Evolutionary conservation across 2,888 invertebrate species (phyloP), one percentile per base, ranked within the genome.

Genomic region (Alitta virens): DNA sequence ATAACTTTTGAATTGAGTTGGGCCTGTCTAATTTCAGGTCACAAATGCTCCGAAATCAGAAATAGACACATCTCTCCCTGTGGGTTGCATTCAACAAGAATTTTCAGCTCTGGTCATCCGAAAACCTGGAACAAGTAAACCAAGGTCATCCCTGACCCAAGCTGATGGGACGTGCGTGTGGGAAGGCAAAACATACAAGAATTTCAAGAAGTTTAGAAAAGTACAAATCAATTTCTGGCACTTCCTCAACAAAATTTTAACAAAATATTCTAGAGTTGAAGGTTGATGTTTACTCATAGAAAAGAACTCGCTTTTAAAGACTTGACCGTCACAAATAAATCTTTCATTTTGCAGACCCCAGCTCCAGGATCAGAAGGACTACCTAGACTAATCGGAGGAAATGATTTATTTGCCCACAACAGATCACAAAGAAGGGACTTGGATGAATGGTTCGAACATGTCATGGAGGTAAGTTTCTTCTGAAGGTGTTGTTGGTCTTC

Each of bases 131-230:
- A n/a, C n/a, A 21, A 46, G 9, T n/a, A 46, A 46, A 21, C 12
- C 33, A 12, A 5, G 33, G 12, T 5, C 33, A 7, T 33, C 33
- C 12, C 12, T 33, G 33, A 46, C 46, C 3, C 18, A 46, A 7
- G 21, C n/a, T 21, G 18, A 46, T n/a, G 46, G 21, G 7, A 18
- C 46, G 3, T 18, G 18, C n/a, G 18, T n/a, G n/a, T 46, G 46
- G 46, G n/a, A 46, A 5, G 46, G 46, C 7, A n/a, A 21, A n/a
- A 21, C 21, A 21, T 5, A 12, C 46, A 46, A 46, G 46, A 46
- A 46, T n/a, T 46, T 46, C 46, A 46, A 46, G 46, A 46, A 46
- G n/a, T 46, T 46, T 16, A 46, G 46, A 46, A 46, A 46, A 21
- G 46, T 46, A 21, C 5, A 12, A 33, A 33, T 33, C 7, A 33